Percentiles rank a stretch among this genome's conserved stretches.
phyloP scores from a whole-genome alignment of 1,140 invertebrate genomes.

The Bombus confusus region DNA sequence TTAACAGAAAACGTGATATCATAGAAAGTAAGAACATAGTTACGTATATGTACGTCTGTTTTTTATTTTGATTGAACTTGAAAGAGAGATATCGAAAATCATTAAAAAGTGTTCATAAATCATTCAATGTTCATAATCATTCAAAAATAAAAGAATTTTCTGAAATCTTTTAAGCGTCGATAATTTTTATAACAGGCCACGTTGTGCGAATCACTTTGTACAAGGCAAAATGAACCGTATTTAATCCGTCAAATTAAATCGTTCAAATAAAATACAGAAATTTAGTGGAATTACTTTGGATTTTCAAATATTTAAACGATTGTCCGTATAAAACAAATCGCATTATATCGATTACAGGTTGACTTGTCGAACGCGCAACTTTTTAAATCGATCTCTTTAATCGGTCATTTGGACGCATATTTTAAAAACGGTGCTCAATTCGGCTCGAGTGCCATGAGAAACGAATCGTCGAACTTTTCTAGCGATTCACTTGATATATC shows the following conservation, averaged over 20 bases:
- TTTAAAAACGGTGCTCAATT: slow-evolving; percentile 21
- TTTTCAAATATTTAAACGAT: background rate
- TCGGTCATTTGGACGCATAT: background rate
- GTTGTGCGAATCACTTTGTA: background rate
- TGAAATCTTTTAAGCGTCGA: no score
- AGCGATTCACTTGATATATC: background rate
- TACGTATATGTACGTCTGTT: background rate
- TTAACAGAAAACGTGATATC: background rate
- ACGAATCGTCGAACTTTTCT: slow-evolving; percentile 15
- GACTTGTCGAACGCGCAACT: background rate
- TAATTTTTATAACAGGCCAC: no score
- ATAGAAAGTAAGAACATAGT: background rate
- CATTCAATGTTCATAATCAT: background rate
- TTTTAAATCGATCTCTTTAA: background rate
- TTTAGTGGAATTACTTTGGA: background rate
- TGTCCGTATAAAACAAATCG: background rate
- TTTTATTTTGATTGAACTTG: background rate
- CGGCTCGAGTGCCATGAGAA: background rate
- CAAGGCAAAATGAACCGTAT: background rate
- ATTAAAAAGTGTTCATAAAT: no score
- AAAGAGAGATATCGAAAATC: background rate
- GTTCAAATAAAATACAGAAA: background rate
- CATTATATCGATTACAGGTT: background rate
- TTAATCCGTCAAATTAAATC: background rate
- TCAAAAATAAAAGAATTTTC: no score